phyloP scores from a whole-genome alignment of 2,113 vertebrate species.

The Oreochromis aureus region DNA sequence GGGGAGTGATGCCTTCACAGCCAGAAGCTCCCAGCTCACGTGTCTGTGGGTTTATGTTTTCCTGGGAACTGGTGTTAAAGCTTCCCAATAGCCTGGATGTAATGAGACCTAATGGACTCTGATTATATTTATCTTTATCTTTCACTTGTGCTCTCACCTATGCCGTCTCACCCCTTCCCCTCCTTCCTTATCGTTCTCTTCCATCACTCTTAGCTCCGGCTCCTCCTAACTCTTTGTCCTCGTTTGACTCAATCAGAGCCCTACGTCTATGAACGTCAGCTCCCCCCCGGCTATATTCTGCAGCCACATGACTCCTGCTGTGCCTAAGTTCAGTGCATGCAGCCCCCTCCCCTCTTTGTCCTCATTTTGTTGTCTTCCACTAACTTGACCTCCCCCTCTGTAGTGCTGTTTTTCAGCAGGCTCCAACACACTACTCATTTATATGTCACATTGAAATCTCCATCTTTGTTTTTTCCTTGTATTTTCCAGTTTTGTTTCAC shows the following conservation, averaged over 20 bases:
- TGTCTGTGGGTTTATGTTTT: background rate
- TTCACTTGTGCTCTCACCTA: background rate
- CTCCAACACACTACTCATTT: background rate
- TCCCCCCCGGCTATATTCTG: constrained; percentile 16
- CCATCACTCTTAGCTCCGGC: background rate
- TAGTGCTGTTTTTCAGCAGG: background rate
- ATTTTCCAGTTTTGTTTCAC: background rate
- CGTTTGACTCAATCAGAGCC: background rate
- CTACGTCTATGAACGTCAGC: background rate
- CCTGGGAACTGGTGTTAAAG: background rate
- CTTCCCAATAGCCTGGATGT: background rate
- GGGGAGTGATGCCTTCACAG: background rate
- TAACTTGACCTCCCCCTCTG: background rate
- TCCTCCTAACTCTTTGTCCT: constrained; percentile 7
- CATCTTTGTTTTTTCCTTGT: background rate
- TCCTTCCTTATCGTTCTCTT: background rate
- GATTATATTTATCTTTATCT: constrained; percentile 3
- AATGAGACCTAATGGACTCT: constrained; percentile 7
- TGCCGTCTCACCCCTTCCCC: background rate
- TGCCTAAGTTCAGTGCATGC: background rate
- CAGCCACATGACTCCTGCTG: constrained; percentile 33
- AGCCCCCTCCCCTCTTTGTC: constrained; percentile 15
- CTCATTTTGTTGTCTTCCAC: constrained; percentile 32
- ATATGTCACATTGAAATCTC: background rate
- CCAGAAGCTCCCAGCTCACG: background rate